Base-by-base conservation (phyloP, 2,113 vertebrate genomes). In the Mionectes macconnelli region DNA sequence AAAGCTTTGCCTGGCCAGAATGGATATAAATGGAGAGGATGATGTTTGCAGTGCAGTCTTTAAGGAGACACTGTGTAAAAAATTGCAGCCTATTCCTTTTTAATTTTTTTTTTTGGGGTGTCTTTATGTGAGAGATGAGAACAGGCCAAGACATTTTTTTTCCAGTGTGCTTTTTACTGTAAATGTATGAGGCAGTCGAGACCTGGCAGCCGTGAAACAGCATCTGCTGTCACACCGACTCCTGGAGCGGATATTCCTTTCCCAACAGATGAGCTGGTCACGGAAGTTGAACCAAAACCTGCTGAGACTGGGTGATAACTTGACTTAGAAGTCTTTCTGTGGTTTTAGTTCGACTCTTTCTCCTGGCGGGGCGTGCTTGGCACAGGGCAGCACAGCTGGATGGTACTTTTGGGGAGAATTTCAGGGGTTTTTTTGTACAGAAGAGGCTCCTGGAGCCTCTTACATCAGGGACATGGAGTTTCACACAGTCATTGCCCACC, bases 351-450 rank as follows among this genome's bases (percentile, higher is more conserved):
- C 66, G 30, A 12, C 49, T 55, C 55, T 16, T 21, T 14, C 52
- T 72, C 23, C 42, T 53, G 63, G 3, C 31, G 0, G 4, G 50
- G 12, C 0, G 4, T 27, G 45, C 45, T 74, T 0, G 0, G 45
- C 76, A 80, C 72, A 56, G 47, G 37, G 42, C 60, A 64, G 55
- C 0, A 0, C 15, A 25, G 69, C 23, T 50, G 11, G 40, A 31
- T 23, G 23, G 33, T 23, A 21, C 4, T 33, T 80, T 12, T 39
- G 45, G 56, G 62, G 10, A 12, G 14, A 57, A n/a, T 57, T 87
- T 33, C 28, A 23, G 56, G 10, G 20, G 0, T 1, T 0, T 5
- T 84, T 70, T 73, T 37, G 33, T 52, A 52, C 17, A 49, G 24
- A 57, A 69, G 64, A 31, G 52, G 17, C 23, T n/a, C 35, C 31